Base-by-base conservation (phyloP, 2,113 vertebrate species). In the Austrofundulus limnaeus region DNA sequence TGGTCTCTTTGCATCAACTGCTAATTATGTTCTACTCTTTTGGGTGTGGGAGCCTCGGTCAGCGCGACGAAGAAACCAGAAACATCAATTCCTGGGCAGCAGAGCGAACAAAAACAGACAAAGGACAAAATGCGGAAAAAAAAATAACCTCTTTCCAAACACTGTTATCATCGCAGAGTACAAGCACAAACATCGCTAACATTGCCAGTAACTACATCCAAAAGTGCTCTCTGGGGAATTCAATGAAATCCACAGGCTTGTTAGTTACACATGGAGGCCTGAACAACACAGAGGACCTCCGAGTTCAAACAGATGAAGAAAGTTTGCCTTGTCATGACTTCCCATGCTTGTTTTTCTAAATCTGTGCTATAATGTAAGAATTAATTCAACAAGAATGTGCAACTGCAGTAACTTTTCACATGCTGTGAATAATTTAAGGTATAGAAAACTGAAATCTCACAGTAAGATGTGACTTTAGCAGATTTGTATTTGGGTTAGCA, bases 1-100 rank as follows among this genome's bases (percentile, higher is more conserved):
- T 39, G 82, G 67, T 82, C 73, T 65, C 72, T 82, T 88, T 82
- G 76, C 86, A 90, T 91, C 86, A 91, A 91, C 91, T 62, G 11
- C 74, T 89, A 92, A 92, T 93, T 93, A 92, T 89, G 85, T 81
- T 77, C 83, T 85, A 65, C 73, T 88, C 80, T 83, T 34, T 48
- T 89, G 89, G 89, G 90, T 92, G 90, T 90, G 86, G 90, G 87
- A 81, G 81, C 67, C 55, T 83, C 12, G 71, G 81, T 83, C 79
- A 72, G 80, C 76, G 65, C 12, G 70, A 73, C 60, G 37, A 66
- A 63, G 70, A 88, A 91, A 83, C 83, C 87, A 85, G 82, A 87
- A 88, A 80, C 86, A 84, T 88, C 82, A 84, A 81, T 83, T 84
- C 82, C 49, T 78, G 79, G 76, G 51, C 71, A 73, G 66, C 45